These are phyloP conservation scores for Tethya wilhelma DNA, from an alignment of 37 sponge, comb jelly and placozoan species.

Conservation along the genomic window DNA sequence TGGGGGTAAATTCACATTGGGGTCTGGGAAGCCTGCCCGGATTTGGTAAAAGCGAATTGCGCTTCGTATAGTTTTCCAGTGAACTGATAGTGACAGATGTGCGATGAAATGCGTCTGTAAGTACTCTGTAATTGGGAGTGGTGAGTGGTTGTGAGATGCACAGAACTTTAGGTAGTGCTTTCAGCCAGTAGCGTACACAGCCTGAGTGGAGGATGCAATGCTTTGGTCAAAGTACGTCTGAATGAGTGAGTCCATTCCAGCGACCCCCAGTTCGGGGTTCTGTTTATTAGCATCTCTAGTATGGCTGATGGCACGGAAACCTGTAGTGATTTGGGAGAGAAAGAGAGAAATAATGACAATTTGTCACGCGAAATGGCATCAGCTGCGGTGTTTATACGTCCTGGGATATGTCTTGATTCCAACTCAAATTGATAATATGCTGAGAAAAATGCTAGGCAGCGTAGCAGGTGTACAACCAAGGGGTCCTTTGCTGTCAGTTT, in stretches of 20 bases:
- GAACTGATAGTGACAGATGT: background rate
- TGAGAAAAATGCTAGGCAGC: slow-evolving; percentile 18
- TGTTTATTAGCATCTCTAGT: background rate
- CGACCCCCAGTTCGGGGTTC: background rate
- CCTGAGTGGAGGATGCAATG: background rate
- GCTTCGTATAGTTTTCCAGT: no score
- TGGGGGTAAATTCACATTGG: no score
- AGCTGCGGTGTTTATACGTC: background rate
- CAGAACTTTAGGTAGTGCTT: background rate
- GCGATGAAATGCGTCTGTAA: background rate
- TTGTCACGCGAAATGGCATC: background rate
- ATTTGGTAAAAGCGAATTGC: no score
- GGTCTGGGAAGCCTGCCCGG: no score
- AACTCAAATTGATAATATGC: slow-evolving; percentile 15
- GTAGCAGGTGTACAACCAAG: slow-evolving; percentile 22
- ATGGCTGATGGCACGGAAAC: background rate
- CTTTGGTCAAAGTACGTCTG: background rate
- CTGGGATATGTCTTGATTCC: background rate
- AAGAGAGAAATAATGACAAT: background rate
- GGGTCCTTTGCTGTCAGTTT: slow-evolving; percentile 20
- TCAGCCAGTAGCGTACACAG: background rate
- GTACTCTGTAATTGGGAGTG: background rate
- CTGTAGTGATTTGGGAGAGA: background rate
- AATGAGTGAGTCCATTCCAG: background rate
- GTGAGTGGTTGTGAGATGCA: background rate